Base-by-base conservation (phyloP, 2,797 vertebrate species). In the Myotis vivesi region DNA sequence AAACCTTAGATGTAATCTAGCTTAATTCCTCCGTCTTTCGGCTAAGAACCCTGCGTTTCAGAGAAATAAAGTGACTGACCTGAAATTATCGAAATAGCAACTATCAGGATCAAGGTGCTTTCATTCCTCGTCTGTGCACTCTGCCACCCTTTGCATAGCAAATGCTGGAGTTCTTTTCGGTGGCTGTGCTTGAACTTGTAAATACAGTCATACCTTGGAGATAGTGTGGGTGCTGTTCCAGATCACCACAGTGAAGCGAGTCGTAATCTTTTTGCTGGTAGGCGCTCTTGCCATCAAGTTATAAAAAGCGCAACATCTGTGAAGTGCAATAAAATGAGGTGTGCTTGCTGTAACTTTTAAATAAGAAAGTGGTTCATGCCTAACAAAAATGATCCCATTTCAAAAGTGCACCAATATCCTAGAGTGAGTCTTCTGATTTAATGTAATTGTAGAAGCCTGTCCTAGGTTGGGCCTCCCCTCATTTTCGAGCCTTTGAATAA, bases 21-120 rank as follows among this genome's bases (percentile, higher is more conserved):
- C 19, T 91, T 71, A 69, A 73, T 94, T 76, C 51, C 30, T 81
- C 94, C 46, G 23, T 57, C 44, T 92, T 84, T 55, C 25, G n/a
- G 49, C 72, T 57, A 73, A 93, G 51, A 85, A 76, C 10, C 44
- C 25, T 49, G 55, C 22, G 41, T 93, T 91, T 87, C n/a, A 80
- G 55, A 80, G 30, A 93, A 86, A 68, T 55, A 33, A 81, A 84
- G 41, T 73, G 36, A 68, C 33, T 57, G 44, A 55, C 46, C 30
- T 19, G 6, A 68, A 81, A 30, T 44, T 83, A 59, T 36, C 16
- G n/a, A 22, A 83, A 92, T 17, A 81, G 28, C 9, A 5, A 69
- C 10, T 33, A 2, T 90, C 19, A 30, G 83, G 71, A 83, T 82
- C 64, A 59, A 44, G 19, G 22, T 8, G 17, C 87, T 81, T 79